These are phyloP conservation scores for Carassius carassius DNA, from an alignment of 2,113 vertebrate genomes.

Conservation along the genomic window DNA sequence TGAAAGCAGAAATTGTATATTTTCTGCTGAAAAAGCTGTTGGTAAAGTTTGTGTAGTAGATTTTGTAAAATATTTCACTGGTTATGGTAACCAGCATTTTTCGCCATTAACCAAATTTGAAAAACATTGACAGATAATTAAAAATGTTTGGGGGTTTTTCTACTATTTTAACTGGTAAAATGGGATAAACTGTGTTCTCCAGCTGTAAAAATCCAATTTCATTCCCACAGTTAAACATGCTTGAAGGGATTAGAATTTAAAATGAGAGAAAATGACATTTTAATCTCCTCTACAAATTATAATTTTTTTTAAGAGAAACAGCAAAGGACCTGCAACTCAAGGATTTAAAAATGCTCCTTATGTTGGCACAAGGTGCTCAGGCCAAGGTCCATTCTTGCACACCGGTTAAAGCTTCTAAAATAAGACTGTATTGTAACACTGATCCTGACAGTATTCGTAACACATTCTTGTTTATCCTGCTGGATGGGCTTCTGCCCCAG, in stretches of 20 bases:
- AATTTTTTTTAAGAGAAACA: neutral
- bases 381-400: constrained; percentile 29
- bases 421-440: neutral
- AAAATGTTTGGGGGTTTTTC: neutral
- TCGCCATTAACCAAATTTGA: neutral
- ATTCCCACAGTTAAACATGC: neutral
- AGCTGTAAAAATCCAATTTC: neutral
- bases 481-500: constrained; percentile 11
- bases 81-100: neutral
- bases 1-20: neutral
- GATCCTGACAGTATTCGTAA: neutral
- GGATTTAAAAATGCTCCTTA: neutral
- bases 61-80: neutral
- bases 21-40: neutral
- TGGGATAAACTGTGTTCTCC: neutral
- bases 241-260: neutral
- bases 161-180: neutral
- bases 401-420: neutral
- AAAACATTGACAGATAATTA: neutral
- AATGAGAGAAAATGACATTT: too few relatives aligned
- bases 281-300: neutral
- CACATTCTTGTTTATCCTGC: constrained; percentile 2
- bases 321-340: neutral
- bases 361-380: neutral
- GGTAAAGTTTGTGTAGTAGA: neutral